Percentiles rank a stretch among this genome's conserved stretches.
phyloP scores from a whole-genome alignment of 2,113 vertebrate species.

The Sakesphorus luctuosus region DNA sequence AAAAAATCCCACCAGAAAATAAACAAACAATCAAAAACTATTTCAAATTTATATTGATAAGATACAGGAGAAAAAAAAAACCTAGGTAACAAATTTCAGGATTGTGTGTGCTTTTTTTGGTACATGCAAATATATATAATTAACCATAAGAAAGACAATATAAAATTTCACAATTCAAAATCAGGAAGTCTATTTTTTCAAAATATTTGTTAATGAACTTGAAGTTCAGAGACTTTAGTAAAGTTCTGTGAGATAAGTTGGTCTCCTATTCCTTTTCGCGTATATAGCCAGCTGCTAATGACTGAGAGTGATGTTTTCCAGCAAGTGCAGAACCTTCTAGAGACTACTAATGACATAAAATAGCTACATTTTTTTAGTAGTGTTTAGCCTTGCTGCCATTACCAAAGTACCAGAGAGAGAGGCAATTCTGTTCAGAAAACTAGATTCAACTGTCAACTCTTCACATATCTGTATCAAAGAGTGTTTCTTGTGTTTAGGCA shows the following conservation, averaged over 20 bases:
- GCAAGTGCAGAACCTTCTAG: background rate
- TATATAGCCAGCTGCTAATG: background rate
- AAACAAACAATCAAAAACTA: background rate
- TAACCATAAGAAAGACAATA: background rate
- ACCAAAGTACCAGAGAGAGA: background rate
- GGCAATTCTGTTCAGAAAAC: background rate
- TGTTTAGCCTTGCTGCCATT: background rate
- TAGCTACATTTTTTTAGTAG: background rate
- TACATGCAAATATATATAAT: rapidly evolving
- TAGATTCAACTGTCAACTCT: background rate
- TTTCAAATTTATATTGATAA: background rate
- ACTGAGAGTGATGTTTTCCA: background rate
- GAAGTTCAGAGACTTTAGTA: background rate
- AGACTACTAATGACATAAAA: background rate
- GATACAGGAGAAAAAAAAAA: background rate
- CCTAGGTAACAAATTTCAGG: background rate
- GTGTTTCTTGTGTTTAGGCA: background rate
- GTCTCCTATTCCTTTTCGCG: background rate
- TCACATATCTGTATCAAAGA: background rate
- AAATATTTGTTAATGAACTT: background rate
- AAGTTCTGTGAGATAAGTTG: background rate
- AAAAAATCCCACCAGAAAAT: background rate
- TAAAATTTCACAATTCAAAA: background rate
- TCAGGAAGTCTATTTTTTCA: background rate
- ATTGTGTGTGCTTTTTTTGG: background rate